Evolutionary conservation across 1,140 invertebrate species (phyloP).

Genomic region (Goniozus legneri): DNA sequence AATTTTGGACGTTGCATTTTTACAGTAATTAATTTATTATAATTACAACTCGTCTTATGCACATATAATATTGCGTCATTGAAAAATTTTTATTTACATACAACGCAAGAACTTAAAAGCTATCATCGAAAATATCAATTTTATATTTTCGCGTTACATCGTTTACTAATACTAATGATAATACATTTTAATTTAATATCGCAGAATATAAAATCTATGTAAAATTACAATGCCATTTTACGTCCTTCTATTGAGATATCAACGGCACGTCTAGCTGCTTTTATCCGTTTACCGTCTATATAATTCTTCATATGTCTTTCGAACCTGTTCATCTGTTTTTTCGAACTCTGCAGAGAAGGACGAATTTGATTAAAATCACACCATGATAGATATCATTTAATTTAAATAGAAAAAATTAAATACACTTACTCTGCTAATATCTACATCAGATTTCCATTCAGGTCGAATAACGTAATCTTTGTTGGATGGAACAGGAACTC

Average conservation of each 20-base stretch:
- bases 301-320: constrained; percentile 90
- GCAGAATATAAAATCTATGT: no score
- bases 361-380: constrained; percentile 12
- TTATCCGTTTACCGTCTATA: constrained; percentile 78
- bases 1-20: no score
- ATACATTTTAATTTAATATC: no score
- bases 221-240: constrained; percentile 88
- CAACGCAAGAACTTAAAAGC: no score
- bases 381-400: background rate
- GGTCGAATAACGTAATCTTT: constrained; percentile 96
- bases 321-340: constrained; percentile 81
- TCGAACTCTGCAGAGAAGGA: constrained; percentile 60
- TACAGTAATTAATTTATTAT: no score
- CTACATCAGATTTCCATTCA: constrained; percentile 83
- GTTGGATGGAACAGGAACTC: constrained; percentile 91
- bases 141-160: no score
- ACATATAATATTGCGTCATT: no score
- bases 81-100: no score
- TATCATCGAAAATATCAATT: no score
- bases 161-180: no score
- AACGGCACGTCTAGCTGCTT: constrained; percentile 77
- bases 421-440: constrained; percentile 71
- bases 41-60: no score
- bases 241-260: constrained; percentile 93
- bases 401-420: constrained; percentile 1